A percentile compares a stretch with the other conserved stretches of the same genome.
Conservation (phyloP, 2,113 vertebrate genomes). For the Macrotus californicus region DNA sequence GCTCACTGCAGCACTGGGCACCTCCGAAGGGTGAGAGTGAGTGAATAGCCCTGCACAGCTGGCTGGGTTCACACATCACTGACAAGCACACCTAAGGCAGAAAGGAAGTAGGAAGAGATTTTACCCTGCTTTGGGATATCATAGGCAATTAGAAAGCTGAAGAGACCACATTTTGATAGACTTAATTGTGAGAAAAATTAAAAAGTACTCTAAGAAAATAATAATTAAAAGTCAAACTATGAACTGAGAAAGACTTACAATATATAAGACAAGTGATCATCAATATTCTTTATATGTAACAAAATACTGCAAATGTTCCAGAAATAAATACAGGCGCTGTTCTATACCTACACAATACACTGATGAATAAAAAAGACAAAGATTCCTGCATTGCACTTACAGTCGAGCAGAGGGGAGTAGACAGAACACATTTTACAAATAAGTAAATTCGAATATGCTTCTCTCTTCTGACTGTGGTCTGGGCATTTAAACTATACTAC, state of each 20-base stretch:
- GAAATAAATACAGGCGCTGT: not conserved
- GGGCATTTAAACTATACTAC: not conserved
- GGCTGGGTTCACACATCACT: not conserved
- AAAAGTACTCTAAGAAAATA: not conserved
- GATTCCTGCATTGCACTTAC: not conserved
- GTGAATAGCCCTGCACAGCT: not conserved
- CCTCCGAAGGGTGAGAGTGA: not conserved
- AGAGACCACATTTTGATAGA: not conserved
- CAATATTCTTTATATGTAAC: not conserved
- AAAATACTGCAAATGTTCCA: not conserved
- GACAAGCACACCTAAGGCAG: not conserved
- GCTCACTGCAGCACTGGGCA: not conserved
- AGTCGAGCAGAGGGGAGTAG: not conserved
- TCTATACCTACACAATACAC: not conserved
- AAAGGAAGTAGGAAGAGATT: not conserved
- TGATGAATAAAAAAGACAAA: not conserved
- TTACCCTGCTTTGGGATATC: not conserved
- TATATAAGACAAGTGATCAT: not conserved
- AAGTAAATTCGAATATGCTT: not conserved
- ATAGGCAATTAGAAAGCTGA: not conserved
- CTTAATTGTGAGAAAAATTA: not conserved
- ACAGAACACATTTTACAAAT: not conserved
- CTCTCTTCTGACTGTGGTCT: not conserved
- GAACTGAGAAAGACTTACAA: not conserved
- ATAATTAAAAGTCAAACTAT: not conserved